Conservation (phyloP, 2,888 invertebrate species). For the Meteorus cinctellus region DNA sequence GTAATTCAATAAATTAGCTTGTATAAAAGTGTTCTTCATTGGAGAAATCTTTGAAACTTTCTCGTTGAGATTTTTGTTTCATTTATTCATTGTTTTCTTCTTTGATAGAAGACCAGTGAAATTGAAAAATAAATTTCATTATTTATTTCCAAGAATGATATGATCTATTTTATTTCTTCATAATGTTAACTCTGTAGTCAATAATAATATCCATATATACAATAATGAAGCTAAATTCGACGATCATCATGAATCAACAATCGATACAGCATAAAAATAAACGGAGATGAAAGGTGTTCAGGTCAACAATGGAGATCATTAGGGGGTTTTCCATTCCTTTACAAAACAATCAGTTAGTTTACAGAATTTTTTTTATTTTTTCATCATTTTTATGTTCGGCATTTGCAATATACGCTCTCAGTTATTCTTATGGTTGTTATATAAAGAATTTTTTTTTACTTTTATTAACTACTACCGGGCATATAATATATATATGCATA, state of each 20-base stretch:
- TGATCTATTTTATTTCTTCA: slow-evolving; percentile 57
- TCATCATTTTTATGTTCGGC: neutral
- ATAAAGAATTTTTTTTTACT: neutral
- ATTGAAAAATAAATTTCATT: slow-evolving; percentile 62
- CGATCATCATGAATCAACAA: neutral
- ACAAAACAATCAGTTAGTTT: neutral
- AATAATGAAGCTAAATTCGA: neutral
- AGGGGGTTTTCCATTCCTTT: neutral
- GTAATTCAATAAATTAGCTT: slow-evolving; percentile 12
- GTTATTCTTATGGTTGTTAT: neutral
- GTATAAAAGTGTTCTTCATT: slow-evolving; percentile 1
- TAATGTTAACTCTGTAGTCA: slow-evolving; percentile 48
- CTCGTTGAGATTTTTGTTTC: no score
- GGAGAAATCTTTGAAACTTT: neutral
- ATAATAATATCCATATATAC: neutral
- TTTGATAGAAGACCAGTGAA: neutral
- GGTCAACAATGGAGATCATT: neutral
- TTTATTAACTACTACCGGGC: neutral
- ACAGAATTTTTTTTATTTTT: neutral
- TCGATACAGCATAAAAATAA: neutral
- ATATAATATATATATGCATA: neutral
- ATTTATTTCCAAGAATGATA: slow-evolving; percentile 66
- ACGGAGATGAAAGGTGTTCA: neutral
- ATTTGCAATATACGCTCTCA: neutral
- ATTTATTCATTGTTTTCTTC: neutral